phyloP scores from a whole-genome alignment of 2,888 invertebrate genomes.

The Stomorhina lunata region DNA sequence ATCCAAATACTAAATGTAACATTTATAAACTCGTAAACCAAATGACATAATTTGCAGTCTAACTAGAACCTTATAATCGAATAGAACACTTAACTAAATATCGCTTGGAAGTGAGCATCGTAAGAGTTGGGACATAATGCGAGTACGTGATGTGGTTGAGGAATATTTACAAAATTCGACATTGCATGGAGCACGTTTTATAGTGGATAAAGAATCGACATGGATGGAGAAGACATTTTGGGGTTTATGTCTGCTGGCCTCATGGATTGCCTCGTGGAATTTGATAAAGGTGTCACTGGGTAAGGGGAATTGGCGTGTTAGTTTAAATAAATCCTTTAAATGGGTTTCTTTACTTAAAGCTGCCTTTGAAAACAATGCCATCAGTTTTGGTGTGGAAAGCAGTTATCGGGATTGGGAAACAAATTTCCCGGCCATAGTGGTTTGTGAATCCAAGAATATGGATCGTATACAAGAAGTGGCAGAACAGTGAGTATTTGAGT shows the following conservation, averaged over 20 bases:
- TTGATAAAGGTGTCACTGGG: slow-evolving; percentile 83
- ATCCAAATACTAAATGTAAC: not conserved
- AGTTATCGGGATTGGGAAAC: slow-evolving; percentile 87
- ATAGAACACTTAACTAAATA: not conserved
- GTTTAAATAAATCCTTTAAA: not conserved
- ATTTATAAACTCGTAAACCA: slow-evolving; percentile 12
- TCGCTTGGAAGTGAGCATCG: not conserved
- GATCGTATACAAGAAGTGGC: slow-evolving; percentile 83
- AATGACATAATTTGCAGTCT: slow-evolving; percentile 18
- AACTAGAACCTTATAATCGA: not conserved
- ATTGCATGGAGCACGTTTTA: slow-evolving; percentile 86
- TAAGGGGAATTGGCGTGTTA: slow-evolving; percentile 62
- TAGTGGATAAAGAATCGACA: slow-evolving; percentile 83
- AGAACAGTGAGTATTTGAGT: slow-evolving; percentile 83
- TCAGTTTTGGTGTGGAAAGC: slow-evolving; percentile 89
- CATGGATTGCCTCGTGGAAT: slow-evolving; percentile 85
- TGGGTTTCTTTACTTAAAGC: slow-evolving; percentile 66
- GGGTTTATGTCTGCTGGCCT: slow-evolving; percentile 83
- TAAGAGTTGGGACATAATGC: slow-evolving; percentile 63
- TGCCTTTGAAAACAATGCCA: slow-evolving; percentile 84
- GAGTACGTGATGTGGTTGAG: slow-evolving; percentile 78
- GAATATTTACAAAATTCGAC: slow-evolving; percentile 85
- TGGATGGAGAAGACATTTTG: slow-evolving; percentile 85
- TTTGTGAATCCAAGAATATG: slow-evolving; percentile 86
- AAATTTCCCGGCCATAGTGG: slow-evolving; percentile 85